Evolutionary conservation across 2,113 vertebrate genomes (phyloP), one percentile per base, ranked within the genome.

Genomic region (Myiozetetes cayanensis): DNA sequence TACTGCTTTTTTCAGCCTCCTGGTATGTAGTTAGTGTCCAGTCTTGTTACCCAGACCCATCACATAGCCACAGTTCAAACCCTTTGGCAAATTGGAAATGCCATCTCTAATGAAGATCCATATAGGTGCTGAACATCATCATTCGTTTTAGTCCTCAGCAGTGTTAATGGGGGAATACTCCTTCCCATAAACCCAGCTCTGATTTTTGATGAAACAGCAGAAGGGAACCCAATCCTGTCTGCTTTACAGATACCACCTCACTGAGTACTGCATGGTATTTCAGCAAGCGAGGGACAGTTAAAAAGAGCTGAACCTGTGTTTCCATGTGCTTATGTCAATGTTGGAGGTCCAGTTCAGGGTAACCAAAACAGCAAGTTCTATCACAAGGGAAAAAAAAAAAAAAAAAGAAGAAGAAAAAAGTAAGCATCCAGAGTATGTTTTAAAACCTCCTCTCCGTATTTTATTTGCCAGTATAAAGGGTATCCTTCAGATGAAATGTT

Each of bases 11-110:
- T 33, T 31, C 47, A 15, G 17, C 14, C 3, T 52, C 25, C 17
- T 1, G 0, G 11, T 27, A 41, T 9, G 24, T 28, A 31, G 10
- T 41, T 47, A 74, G 25, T 0, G 0, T 33, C 68, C 0, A 0
- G 8, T 49, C 20, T n/a, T 62, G 20, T 19, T 83, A 62, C 7
- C 19, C 52, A 61, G 61, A 73, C 13, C 50, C 37, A 13, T 31
- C 46, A 44, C 2, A 0, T 0, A 22, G 20, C 6, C 37, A 15
- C 0, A 1, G 49, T 20, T 66, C 10, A 5, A 52, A 50, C 12
- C 12, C 27, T 56, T 17, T 19, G 30, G 15, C 25, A 35, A 68
- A 17, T n/a, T 8, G 41, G 53, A 82, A 61, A 55, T 1, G 5
- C 5, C 21, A 28, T 28, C 35, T 82, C 22, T 7, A 39, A 33